Conservation (phyloP, 2,797 vertebrate genomes). For the Pogoniulus pusillus region DNA sequence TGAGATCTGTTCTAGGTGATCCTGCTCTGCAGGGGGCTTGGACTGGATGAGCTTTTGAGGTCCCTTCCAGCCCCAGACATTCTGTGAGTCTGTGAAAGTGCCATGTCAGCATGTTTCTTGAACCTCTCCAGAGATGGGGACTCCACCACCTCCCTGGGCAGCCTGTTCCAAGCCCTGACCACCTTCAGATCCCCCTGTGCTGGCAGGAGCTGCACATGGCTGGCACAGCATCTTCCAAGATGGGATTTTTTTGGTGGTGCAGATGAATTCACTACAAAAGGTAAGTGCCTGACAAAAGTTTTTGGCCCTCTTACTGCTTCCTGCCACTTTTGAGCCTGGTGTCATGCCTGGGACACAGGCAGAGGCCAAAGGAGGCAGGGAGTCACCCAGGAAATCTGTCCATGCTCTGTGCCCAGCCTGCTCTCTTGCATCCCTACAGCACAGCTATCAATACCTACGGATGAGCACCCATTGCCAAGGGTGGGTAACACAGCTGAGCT, state of each 20-base stretch:
- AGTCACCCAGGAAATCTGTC: accelerated
- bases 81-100: too few relatives aligned
- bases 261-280: neutral
- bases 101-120: too few relatives aligned
- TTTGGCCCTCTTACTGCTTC: too few relatives aligned
- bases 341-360: too few relatives aligned
- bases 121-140: too few relatives aligned
- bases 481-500: neutral
- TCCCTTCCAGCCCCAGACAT: too few relatives aligned
- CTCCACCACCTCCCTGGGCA: too few relatives aligned
- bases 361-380: neutral
- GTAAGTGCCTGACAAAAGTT: neutral
- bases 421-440: accelerated
- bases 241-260: too few relatives aligned
- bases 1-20: too few relatives aligned
- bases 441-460: neutral
- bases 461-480: neutral
- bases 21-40: too few relatives aligned
- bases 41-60: too few relatives aligned
- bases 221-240: neutral
- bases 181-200: neutral
- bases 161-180: too few relatives aligned
- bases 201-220: neutral
- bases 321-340: neutral
- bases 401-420: accelerated